A percentile compares a stretch with the other conserved stretches of the same genome.
These are phyloP conservation scores for Poicephalus gulielmi DNA, from an alignment of 2,113 vertebrate genomes.

Conservation along the genomic window DNA sequence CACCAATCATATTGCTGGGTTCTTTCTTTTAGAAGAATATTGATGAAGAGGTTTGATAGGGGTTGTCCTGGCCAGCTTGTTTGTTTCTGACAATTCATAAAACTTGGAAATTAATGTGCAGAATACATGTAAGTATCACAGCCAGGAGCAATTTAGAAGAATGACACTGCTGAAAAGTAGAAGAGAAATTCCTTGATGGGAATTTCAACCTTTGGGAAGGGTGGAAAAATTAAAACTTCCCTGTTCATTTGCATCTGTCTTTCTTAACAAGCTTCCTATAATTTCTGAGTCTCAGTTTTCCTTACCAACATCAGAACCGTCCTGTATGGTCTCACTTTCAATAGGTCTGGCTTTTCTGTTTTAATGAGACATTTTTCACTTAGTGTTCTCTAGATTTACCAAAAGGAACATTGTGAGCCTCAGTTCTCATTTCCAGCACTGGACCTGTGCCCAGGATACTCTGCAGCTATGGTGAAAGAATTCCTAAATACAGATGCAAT, in stretches of 20 bases:
- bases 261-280: neutral
- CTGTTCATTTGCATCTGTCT: neutral
- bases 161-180: neutral
- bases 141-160: neutral
- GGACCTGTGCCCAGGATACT: constrained; percentile 23
- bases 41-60: neutral
- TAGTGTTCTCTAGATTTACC: neutral
- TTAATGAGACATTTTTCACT: constrained; percentile 33
- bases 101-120: neutral
- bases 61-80: neutral
- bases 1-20: neutral
- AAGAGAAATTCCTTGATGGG: neutral
- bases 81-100: neutral
- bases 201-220: neutral
- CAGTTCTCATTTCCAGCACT: constrained; percentile 32
- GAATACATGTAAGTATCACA: neutral
- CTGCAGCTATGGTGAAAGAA: neutral
- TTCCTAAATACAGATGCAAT: constrained; percentile 16
- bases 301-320: neutral
- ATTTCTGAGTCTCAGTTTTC: neutral
- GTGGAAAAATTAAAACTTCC: constrained; percentile 23
- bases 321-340: neutral
- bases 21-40: neutral
- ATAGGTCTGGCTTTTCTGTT: neutral
- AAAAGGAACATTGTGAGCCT: neutral